Evolutionary conservation across 1,140 invertebrate genomes (phyloP).

Genomic region (Ceratosolen solmsi): DNA sequence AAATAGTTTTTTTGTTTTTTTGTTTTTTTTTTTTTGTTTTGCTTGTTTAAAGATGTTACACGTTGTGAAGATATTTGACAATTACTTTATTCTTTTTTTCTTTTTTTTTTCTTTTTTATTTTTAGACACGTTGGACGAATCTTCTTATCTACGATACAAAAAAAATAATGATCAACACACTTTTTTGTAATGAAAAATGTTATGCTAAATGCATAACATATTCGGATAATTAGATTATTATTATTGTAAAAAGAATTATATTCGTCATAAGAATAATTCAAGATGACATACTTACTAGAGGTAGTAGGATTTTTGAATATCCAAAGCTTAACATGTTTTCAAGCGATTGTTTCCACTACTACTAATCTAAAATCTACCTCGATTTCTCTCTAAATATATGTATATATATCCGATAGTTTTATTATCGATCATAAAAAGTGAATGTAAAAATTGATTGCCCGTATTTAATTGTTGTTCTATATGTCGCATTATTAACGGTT

Average conservation of each 20-base stretch:
- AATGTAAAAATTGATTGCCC: constrained; percentile 27
- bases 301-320: constrained; percentile 7
- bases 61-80: no score
- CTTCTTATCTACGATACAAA: no score
- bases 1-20: no score
- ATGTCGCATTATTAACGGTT: constrained; percentile 12
- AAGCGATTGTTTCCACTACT: constrained; percentile 5
- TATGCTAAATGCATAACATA: no score
- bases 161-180: no score
- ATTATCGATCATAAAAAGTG: constrained; percentile 12
- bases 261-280: background rate
- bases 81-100: no score
- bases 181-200: no score
- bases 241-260: background rate
- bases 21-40: no score
- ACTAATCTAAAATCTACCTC: constrained; percentile 16
- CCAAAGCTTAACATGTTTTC: constrained; percentile 13
- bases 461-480: constrained; percentile 30
- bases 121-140: no score
- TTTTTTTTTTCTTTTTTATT: no score
- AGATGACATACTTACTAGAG: background rate
- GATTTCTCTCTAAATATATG: constrained; percentile 9
- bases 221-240: background rate
- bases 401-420: constrained; percentile 20
- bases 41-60: no score